Conservation (phyloP, 2,113 vertebrate species). For the Myxocyprinus asiaticus region DNA sequence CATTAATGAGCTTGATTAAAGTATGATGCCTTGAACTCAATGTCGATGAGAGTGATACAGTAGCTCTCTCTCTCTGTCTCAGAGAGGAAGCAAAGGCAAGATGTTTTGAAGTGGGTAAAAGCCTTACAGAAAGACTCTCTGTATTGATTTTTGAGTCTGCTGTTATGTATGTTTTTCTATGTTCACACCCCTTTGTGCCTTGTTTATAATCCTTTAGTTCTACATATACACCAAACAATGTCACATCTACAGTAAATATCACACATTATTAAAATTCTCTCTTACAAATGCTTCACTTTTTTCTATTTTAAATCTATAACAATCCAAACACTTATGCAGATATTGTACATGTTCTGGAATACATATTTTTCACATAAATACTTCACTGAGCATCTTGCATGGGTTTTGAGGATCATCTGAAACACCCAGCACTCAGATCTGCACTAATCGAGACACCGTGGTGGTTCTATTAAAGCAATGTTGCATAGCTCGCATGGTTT, state of each 20-base stretch:
- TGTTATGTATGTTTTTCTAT: background rate
- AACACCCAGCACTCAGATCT: background rate
- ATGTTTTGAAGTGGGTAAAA: background rate
- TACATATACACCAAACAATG: background rate
- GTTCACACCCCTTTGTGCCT: background rate
- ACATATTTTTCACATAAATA: background rate
- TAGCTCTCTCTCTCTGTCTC: background rate
- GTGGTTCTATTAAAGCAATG: background rate
- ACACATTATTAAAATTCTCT: background rate
- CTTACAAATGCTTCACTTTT: too few relatives aligned
- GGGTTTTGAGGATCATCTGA: background rate
- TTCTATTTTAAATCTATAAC: too few relatives aligned
- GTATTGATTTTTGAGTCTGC: slow-evolving; percentile 17
- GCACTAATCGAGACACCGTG: background rate
- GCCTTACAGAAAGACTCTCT: slow-evolving; percentile 8
- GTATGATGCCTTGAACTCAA: background rate
- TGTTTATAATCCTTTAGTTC: background rate
- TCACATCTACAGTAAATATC: too few relatives aligned
- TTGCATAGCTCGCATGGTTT: background rate
- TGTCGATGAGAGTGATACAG: too few relatives aligned
- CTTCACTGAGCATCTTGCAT: background rate
- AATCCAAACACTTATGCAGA: too few relatives aligned
- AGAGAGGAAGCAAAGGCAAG: background rate
- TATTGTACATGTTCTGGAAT: background rate
- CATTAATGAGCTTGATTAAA: background rate